Evolutionary conservation across 2,888 invertebrate genomes (phyloP), one percentile per base, ranked within the genome.

Genomic region (Merodon equestris): DNA sequence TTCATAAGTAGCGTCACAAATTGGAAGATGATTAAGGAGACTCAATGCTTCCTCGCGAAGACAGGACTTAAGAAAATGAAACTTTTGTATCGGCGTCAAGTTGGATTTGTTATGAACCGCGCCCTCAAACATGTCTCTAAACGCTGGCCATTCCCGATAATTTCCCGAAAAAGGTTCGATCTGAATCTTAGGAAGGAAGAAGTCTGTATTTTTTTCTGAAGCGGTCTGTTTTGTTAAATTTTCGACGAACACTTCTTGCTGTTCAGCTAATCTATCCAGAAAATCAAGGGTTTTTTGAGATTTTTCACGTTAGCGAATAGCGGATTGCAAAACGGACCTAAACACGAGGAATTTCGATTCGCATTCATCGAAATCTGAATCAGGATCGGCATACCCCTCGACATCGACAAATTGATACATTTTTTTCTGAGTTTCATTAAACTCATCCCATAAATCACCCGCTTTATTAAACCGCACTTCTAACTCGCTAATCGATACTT

Each of bases 41-140:
- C 19, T 13, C n/a, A 56, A 34, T 1, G 63, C 63, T 12, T 13
- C 27, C 0, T 13, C 12, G 17, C 54, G 47, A 36, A 63, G 50
- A 14, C 34, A 42, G 5, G 66, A 67, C 12, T 40, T 40, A 67
- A n/a, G 34, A 10, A 56, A 48, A 4, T 38, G 36, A 56, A 67
- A 56, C 9, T 67, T 67, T 17, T 67, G 47, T 34, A 40, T 47
- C 4, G 58, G 17, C 5, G 47, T 15, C 17, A 66, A 45, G n/a
- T 40, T 54, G 2, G 54, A 4, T 18, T 54, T 56, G 36, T 45
- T 54, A 15, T 53, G 53, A 9, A 67, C 48, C 3, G 66, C n/a
- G 10, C 57, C 15, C 12, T 10, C 17, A 47, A 36, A 56, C 44
- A 66, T 53, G 14, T 54, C 66, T n/a, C n/a, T n/a, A n/a, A n/a